Base-by-base conservation (phyloP, 2,888 invertebrate species). In the Coremacera marginata region DNA sequence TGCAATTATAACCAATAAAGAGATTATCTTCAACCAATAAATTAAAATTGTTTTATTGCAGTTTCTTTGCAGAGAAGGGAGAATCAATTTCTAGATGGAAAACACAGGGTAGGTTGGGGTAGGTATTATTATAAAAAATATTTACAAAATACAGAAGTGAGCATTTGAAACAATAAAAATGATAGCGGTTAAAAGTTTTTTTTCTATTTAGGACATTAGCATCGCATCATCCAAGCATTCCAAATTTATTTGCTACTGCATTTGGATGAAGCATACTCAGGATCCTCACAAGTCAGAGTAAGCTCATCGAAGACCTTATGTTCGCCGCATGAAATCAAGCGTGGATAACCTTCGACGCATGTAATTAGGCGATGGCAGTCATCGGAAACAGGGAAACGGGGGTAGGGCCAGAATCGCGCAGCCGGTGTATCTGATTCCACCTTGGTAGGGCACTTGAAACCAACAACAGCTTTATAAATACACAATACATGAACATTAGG, bases 351-450 rank as follows among this genome's bases (percentile, higher is more conserved):
- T 84, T 96, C 95, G 60, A 97, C 97, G 88, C 97, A 97, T 79
- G 96, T 96, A 89, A 97, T 96, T 81, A 97, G 91, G 78, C 94
- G 93, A 87, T 94, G 94, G 88, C 96, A 95, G 89, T 96, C 96
- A 19, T 95, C 95, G 63, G 95, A 94, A 14, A 96, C 95, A 3
- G 96, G 92, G 91, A 96, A 97, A 82, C 97, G 93, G 49, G 97
- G 97, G 92, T 93, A 96, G 0, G 97, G 97, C 94, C 96, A 95
- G 92, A 96, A 97, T 88, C 94, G 95, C 72, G 96, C 96, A 5
- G 96, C 94, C 77, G 94, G 92, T 19, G 94, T 93, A 87, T 94
- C 92, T 5, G 95, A 92, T 49, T 95, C 95, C 65, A 96, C 93
- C 88, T 96, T 95, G 3, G 93, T 92, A 44, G 97, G 97, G 88